Conservation (phyloP, 2,888 invertebrate species). For the Lissocephala sabroskyi region DNA sequence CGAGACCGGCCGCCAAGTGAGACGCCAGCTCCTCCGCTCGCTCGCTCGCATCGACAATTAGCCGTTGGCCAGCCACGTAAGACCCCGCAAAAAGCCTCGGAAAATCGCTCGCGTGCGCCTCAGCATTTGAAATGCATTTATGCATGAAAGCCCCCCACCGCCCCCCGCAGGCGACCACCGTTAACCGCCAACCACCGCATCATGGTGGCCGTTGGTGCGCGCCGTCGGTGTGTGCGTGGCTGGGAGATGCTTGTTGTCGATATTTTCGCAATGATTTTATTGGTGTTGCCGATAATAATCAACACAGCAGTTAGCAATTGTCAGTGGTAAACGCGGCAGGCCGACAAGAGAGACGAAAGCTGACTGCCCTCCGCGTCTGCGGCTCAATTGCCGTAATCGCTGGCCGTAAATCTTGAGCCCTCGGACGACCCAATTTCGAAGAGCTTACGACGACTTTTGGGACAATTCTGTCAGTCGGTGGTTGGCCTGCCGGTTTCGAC, state of each 20-base stretch:
- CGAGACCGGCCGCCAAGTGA: constrained; percentile 50
- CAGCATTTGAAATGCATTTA: constrained; percentile 53
- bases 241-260: constrained; percentile 45
- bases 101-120: constrained; percentile 18
- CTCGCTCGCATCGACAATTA: constrained; percentile 36
- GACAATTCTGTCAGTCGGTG: too few relatives aligned
- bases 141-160: constrained; percentile 21
- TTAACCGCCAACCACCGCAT: not conserved
- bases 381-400: too few relatives aligned
- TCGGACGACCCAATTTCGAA: too few relatives aligned
- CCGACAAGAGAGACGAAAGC: too few relatives aligned
- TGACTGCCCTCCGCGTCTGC: too few relatives aligned
- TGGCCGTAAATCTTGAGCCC: too few relatives aligned
- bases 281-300: constrained; percentile 63
- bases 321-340: too few relatives aligned
- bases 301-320: constrained; percentile 14
- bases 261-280: constrained; percentile 67
- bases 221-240: too few relatives aligned
- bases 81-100: too few relatives aligned
- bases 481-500: too few relatives aligned
- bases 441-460: too few relatives aligned
- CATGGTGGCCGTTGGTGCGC: too few relatives aligned
- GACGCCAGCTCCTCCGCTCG: constrained; percentile 35
- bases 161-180: not conserved
- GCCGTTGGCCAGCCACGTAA: constrained; percentile 14